A percentile compares a stretch with the other conserved stretches of the same genome.
Conservation (phyloP, 2,113 vertebrate genomes). For the Leucoraja erinaceus region DNA sequence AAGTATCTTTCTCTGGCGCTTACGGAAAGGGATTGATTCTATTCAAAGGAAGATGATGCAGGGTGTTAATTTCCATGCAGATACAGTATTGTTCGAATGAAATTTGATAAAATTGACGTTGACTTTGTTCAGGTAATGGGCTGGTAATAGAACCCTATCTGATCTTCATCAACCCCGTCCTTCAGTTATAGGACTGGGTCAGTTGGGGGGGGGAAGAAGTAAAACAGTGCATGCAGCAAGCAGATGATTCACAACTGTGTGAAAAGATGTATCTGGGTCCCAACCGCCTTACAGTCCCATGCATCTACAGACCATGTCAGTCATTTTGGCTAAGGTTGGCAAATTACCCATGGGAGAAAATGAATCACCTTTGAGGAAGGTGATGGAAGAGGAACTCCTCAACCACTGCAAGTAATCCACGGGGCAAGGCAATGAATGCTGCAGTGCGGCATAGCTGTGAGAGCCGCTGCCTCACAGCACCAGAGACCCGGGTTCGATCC, state of each 20-base stretch:
- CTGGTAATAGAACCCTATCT: too few species aligned
- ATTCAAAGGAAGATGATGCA: neutral
- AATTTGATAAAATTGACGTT: too few species aligned
- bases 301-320: neutral
- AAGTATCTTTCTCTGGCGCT: conserved; percentile 17
- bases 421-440: neutral
- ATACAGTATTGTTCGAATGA: neutral
- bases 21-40: conserved; percentile 28
- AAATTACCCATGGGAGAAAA: neutral
- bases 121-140: too few species aligned
- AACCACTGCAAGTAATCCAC: neutral
- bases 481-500: too few species aligned
- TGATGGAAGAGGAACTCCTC: neutral
- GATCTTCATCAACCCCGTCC: neutral
- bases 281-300: neutral
- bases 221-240: neutral
- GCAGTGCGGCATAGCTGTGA: too few species aligned
- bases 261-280: neutral
- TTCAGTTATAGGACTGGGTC: neutral
- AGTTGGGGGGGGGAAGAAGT: neutral
- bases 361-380: neutral
- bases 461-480: too few species aligned
- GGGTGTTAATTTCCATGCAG: conserved; percentile 3
- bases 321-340: neutral
- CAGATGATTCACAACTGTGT: neutral